Percentiles rank a stretch among this genome's conserved stretches.
Conservation (phyloP, 2,888 invertebrate species). For the Stratiomys singularior region DNA sequence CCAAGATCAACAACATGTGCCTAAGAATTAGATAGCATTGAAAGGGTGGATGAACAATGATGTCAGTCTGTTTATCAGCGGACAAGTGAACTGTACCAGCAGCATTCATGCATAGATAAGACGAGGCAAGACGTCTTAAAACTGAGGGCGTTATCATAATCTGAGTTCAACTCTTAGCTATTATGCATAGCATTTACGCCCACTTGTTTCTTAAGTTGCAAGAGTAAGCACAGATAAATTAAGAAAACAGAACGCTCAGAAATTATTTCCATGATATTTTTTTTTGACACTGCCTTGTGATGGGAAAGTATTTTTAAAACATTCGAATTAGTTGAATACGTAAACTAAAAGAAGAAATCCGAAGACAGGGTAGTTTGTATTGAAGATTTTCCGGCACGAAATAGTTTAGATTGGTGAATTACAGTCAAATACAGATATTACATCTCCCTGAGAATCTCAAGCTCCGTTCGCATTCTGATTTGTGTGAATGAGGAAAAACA, state of each 20-base stretch:
- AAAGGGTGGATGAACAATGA: conserved; percentile 27
- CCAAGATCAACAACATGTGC: conserved; percentile 5
- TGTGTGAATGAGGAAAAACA: too few species aligned
- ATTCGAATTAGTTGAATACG: too few species aligned
- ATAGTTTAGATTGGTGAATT: too few species aligned
- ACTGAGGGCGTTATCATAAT: conserved; percentile 35
- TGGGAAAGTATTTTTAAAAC: not conserved
- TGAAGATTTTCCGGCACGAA: too few species aligned
- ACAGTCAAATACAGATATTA: too few species aligned
- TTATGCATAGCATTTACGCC: conserved; percentile 22
- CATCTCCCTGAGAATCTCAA: too few species aligned
- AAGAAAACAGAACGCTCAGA: conserved; percentile 28
- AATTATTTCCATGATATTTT: too few species aligned
- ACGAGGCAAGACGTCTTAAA: conserved; percentile 9
- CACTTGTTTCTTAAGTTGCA: conserved; percentile 44
- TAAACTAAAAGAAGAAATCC: too few species aligned
- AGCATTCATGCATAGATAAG: not conserved
- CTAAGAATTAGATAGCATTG: conserved; percentile 35
- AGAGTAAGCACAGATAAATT: conserved; percentile 23
- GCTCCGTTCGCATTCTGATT: too few species aligned
- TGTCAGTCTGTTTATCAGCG: not conserved
- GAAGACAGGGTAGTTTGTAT: too few species aligned
- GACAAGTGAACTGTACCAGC: conserved; percentile 20
- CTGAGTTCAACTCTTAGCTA: not conserved
- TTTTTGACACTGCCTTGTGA: too few species aligned